Evolutionary conservation across 1,140 invertebrate species (phyloP), one percentile per base, ranked within the genome.

Genomic region (Drosophila bocki): DNA sequence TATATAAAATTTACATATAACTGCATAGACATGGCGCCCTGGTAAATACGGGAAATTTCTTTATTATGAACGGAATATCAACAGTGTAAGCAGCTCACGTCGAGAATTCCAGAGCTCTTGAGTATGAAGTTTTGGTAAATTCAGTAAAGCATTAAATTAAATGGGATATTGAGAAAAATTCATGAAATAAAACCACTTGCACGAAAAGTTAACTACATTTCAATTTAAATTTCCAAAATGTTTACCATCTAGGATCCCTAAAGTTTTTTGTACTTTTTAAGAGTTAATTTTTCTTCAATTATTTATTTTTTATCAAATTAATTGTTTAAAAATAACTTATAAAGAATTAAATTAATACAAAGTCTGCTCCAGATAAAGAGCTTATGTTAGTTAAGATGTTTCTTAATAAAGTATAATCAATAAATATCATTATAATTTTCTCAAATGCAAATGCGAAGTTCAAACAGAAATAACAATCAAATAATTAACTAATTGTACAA

Each of bases 11-110:
- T 4, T 45, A 12, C 44, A 15, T 29, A 12, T 58, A 59, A 59
- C 32, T 63, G 9, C 17, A 32, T 13, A 35, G 32, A 26, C 19
- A 35, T 35, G 19, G 15, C 39, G 15, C 37, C n/a, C 12, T 57
- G 29, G 41, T 35, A 60, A 60, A 47, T 29, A 74, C 42, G 42
- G 42, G 26, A 77, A 81, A 59, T 81, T 72, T 77, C 61, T 72
- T 62, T 71, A 80, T 82, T 80, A 56, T 61, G 39, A 67, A 65
- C 57, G 67, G 51, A 72, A 67, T 77, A 61, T 77, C 72, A 70
- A 59, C 65, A 75, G n/a, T 45, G 50, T 37, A 75, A 22, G 32
- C 17, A 57, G 54, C n/a, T 45, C 9, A 37, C 15, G 8, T 26
- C 7, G 9, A 37, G 45, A 35, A 60, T 44, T 12, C 29, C 53